Evolutionary conservation across 2,888 invertebrate genomes (phyloP), one percentile per base, ranked within the genome.

Genomic region (Philhelius pedissequus): DNA sequence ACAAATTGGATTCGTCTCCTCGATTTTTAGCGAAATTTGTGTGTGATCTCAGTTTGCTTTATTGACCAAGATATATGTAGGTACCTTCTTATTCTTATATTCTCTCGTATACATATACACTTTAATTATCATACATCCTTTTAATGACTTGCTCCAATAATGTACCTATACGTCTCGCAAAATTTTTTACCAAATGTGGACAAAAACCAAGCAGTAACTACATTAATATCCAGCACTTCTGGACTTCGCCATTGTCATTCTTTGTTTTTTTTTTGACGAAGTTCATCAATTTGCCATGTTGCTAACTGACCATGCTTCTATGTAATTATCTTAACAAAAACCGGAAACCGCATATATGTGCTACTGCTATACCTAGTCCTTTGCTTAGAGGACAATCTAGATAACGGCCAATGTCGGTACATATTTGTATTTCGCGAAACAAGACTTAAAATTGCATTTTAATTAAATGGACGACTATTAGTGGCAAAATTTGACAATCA

Each of bases 381-480:
- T n/a, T 64, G 22, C 13, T 38, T 18, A 18, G 48, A 58, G 40
- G 66, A 66, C 80, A 48, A 86, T 81, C 86, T 52, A 76, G 87
- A 86, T 80, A 74, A 86, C 69, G 84, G 86, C 81, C 86, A 25
- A 48, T 78, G 81, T 81, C 75, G 70, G n/a, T n/a, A n/a, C n/a
- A 78, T 73, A 64, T 70, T 60, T 40, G 58, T 70, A 62, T 78
- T 86, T 86, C 84, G 86, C 83, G 69, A 86, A 87, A 87, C 87
- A 86, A 87, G 86, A 88, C 87, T 87, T 88, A 87, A 90, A 90
- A 90, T 90, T 90, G 87, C 89, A 89, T 89, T 89, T 87, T 90
- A 90, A 90, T 90, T 90, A 90, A 90, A 89, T 88, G 89, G 87
- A 89, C 87, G 89, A 87, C 88, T 88, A 90, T 90, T 90, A 90